Evolutionary conservation across 2,888 invertebrate genomes (phyloP).

Genomic region (Apamea anceps): DNA sequence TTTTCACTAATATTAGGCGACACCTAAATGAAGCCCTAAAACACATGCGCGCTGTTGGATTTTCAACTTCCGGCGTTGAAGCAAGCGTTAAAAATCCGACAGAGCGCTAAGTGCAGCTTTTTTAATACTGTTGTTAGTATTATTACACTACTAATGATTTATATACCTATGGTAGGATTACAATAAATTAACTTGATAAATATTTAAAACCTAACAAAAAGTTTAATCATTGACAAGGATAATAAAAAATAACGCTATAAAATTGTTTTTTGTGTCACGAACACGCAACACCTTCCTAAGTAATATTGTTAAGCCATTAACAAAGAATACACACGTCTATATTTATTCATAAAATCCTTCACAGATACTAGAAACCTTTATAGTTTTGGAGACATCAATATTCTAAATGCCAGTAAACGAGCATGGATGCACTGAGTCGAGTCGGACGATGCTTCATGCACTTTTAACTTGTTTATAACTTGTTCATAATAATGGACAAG

Average conservation of each 20-base stretch:
- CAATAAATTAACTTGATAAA: not conserved
- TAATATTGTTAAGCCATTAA: constrained; percentile 24
- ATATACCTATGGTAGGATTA: not conserved
- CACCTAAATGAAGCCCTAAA: not conserved
- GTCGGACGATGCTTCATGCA: constrained; percentile 1
- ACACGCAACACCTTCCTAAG: constrained; percentile 6
- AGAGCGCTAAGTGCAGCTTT: not conserved
- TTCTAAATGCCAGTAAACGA: constrained; percentile 25
- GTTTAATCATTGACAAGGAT: not conserved
- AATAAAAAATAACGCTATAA: not conserved
- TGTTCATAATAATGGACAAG: not conserved
- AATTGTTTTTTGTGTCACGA: constrained; percentile 10
- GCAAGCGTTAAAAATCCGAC: not conserved
- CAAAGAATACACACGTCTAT: not conserved
- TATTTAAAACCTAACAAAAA: not conserved
- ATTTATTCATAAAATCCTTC: constrained; percentile 25
- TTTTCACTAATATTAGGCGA: not conserved
- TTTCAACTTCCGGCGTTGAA: not conserved
- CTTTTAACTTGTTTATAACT: not conserved
- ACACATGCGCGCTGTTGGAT: not conserved
- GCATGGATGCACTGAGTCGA: not conserved
- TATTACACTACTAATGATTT: not conserved
- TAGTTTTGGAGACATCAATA: constrained; percentile 24
- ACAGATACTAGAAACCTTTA: constrained; percentile 16
- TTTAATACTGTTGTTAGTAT: not conserved